Evolutionary conservation across 2,888 invertebrate genomes (phyloP).

Genomic region (Liodrosophila aerea): DNA sequence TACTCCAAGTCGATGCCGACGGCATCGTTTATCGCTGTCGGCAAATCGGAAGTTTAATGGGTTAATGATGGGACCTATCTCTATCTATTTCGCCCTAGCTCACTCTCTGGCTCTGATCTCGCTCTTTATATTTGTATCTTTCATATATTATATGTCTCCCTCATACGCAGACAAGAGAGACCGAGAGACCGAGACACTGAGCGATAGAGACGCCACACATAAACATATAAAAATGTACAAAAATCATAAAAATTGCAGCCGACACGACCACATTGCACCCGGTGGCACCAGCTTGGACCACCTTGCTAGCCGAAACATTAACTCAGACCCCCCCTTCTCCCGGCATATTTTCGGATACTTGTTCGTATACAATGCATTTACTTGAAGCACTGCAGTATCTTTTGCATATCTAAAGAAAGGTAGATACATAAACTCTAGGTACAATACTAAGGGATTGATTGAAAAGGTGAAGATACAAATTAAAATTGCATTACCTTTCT

Average conservation of each 20-base stretch:
- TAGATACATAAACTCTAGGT: too few species aligned
- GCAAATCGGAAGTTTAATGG: conserved; percentile 78
- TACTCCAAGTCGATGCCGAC: conserved; percentile 28
- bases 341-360: too few species aligned
- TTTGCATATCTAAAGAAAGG: too few species aligned
- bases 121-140: not conserved
- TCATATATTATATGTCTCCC: not conserved
- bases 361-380: too few species aligned
- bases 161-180: conserved; percentile 14
- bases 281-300: conserved; percentile 65
- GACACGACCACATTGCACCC: conserved; percentile 67
- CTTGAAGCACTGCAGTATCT: too few species aligned
- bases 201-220: conserved; percentile 69
- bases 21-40: conserved; percentile 74
- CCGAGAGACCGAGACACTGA: too few species aligned
- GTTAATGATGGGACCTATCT: conserved; percentile 65
- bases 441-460: too few species aligned
- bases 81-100: conserved; percentile 6
- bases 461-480: too few species aligned
- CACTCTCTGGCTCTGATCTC: not conserved
- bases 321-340: conserved; percentile 23
- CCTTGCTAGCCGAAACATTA: conserved; percentile 52
- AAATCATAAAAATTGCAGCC: conserved; percentile 78
- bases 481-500: too few species aligned
- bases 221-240: conserved; percentile 71